phyloP scores from a whole-genome alignment of 2,113 vertebrate genomes.

The Stegostoma tigrinum region DNA sequence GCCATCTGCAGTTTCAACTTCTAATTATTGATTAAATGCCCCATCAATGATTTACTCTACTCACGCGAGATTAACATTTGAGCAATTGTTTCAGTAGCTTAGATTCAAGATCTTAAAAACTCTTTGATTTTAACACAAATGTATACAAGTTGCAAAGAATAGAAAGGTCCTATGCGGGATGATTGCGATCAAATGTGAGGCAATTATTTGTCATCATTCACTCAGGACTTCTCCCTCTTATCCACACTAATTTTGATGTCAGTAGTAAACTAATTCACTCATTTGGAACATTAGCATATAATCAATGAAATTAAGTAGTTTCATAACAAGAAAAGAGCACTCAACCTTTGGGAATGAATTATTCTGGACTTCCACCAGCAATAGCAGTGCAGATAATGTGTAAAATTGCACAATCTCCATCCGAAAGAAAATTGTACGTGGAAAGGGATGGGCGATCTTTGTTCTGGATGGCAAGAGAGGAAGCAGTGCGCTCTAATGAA shows the following conservation, averaged over 20 bases:
- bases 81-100: not conserved
- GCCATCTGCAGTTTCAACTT: not conserved
- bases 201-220: not conserved
- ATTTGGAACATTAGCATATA: not conserved
- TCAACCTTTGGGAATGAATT: not conserved
- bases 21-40: slow-evolving; percentile 14
- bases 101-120: not conserved
- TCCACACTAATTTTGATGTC: not conserved
- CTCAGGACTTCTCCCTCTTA: not conserved
- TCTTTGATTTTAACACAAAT: not conserved
- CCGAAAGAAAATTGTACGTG: not conserved
- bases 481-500: no score
- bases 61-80: not conserved
- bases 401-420: not conserved
- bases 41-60: not conserved
- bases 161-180: not conserved
- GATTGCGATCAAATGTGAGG: not conserved
- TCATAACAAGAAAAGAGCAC: not conserved
- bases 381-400: no score
- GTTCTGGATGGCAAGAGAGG: no score
- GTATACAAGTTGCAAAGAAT: not conserved
- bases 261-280: not conserved
- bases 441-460: not conserved
- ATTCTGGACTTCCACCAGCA: not conserved
- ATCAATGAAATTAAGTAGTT: not conserved